Evolutionary conservation across 2,888 invertebrate genomes (phyloP), one percentile per base, ranked within the genome.

Genomic region (Aporophyla lueneburgensis): DNA sequence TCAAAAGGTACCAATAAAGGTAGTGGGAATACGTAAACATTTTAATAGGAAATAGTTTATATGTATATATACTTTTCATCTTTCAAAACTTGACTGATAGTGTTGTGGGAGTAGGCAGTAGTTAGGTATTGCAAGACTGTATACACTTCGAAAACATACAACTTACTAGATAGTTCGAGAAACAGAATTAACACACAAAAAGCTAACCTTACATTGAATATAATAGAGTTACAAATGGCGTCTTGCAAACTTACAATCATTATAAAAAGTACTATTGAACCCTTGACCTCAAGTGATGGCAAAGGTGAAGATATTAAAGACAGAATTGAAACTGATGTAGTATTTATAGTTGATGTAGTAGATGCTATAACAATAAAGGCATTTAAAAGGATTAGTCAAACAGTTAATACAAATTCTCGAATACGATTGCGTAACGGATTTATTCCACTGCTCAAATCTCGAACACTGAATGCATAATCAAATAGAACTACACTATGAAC

Each of bases 401-500:
- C n/a, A 68, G 49, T 81, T 83, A 56, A 74, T 74, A 77, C 24
- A 27, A 85, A 71, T 53, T 61, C 24, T 67, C 27, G 12, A 68
- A 53, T 71, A 61, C 21, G 27, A 70, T 83, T 78, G 69, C 65
- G 61, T 63, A 74, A 78, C n/a, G 33, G 43, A 74, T 80, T 72
- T 79, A 81, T 71, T 62, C 61, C 67, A 49, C 65, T 71, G 71
- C 68, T 69, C 33, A 56, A 59, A 61, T 77, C 53, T 68, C 58
- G 68, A 79, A 78, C 65, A 69, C 71, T 46, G 58, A 74, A 78
- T 76, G 76, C 76, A 79, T 84, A 82, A 74, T 80, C 59, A 74
- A 88, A 78, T 70, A 74, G 58, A 68, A 74, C 87, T 53, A 87
- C 86, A 62, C 63, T 56, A 24, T 66, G n/a, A 62, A 70, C n/a